These are phyloP conservation scores for Etheostoma nigrum DNA, from an alignment of 2,797 vertebrate genomes.

Conservation along the genomic window DNA sequence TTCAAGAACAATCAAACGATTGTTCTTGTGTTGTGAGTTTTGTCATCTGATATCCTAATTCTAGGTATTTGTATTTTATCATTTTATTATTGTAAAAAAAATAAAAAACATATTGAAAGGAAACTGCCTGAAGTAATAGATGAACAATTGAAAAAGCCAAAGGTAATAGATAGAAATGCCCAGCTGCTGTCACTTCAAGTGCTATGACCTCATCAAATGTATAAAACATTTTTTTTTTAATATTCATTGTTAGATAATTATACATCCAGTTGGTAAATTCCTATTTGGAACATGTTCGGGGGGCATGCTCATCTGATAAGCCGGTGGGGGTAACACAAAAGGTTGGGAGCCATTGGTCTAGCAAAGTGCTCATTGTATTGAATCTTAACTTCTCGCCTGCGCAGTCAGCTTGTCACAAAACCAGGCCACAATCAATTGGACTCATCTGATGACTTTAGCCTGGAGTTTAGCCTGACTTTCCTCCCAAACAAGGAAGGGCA, in stretches of 20 bases:
- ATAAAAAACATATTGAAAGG: too few relatives aligned
- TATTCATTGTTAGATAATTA: neutral
- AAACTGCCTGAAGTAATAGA: neutral
- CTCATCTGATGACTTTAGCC: slow-evolving; percentile 71
- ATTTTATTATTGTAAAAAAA: too few relatives aligned
- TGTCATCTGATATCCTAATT: too few relatives aligned
- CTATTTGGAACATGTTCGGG: neutral
- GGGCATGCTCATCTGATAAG: neutral
- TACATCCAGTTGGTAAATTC: neutral
- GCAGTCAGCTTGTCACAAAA: slow-evolving; percentile 59
- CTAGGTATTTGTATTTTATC: too few relatives aligned
- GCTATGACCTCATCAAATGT: neutral
- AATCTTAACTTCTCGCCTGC: slow-evolving; percentile 24
- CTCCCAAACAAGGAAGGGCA: slow-evolving; percentile 65
- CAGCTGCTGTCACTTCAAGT: too few relatives aligned
- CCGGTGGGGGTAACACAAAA: neutral
- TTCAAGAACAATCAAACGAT: too few relatives aligned
- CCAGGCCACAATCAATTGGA: slow-evolving; percentile 67
- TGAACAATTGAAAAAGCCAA: neutral
- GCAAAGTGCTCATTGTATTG: slow-evolving; percentile 4
- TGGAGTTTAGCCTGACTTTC: slow-evolving; percentile 63
- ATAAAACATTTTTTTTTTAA: neutral
- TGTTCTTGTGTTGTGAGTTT: too few relatives aligned
- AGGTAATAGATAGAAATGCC: neutral
- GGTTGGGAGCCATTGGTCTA: neutral